These are phyloP conservation scores for Polydesmus complanatus DNA, from an alignment of 2,888 invertebrate species.

Conservation along the genomic window DNA sequence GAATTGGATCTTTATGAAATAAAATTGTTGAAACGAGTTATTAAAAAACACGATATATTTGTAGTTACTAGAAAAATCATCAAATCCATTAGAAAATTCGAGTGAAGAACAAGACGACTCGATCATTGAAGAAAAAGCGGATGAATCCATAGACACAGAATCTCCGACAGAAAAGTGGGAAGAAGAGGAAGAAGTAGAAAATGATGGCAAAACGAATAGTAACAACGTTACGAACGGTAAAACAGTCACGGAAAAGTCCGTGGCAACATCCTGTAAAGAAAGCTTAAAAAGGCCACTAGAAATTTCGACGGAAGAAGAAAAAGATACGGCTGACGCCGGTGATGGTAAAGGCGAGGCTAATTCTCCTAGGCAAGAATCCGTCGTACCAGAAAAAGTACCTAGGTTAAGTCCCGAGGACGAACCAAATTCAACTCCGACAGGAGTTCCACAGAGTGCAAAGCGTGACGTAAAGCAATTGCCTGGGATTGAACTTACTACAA, in stretches of 20 bases:
- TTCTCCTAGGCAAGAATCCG: neutral
- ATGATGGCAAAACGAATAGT: conserved; percentile 16
- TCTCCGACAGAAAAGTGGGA: conserved; percentile 21
- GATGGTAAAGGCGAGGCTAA: neutral
- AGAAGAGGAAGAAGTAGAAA: conserved; percentile 21
- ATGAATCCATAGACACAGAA: conserved; percentile 13
- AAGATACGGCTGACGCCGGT: neutral
- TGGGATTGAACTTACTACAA: neutral
- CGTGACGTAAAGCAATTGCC: neutral
- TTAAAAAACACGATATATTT: neutral
- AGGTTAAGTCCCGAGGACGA: neutral
- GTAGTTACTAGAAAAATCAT: neutral
- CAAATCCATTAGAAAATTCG: neutral
- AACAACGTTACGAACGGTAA: neutral
- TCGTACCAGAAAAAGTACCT: neutral
- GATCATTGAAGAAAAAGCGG: neutral
- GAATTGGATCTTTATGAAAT: neutral
- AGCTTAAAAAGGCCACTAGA: neutral
- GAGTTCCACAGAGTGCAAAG: neutral
- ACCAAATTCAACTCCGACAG: neutral
- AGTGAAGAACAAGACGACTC: neutral
- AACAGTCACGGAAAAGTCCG: neutral
- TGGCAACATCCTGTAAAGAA: neutral
- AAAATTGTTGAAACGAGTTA: no score
- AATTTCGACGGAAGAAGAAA: neutral